These are phyloP conservation scores for Quiscalus mexicanus DNA, from an alignment of 2,113 vertebrate species.

Conservation along the genomic window DNA sequence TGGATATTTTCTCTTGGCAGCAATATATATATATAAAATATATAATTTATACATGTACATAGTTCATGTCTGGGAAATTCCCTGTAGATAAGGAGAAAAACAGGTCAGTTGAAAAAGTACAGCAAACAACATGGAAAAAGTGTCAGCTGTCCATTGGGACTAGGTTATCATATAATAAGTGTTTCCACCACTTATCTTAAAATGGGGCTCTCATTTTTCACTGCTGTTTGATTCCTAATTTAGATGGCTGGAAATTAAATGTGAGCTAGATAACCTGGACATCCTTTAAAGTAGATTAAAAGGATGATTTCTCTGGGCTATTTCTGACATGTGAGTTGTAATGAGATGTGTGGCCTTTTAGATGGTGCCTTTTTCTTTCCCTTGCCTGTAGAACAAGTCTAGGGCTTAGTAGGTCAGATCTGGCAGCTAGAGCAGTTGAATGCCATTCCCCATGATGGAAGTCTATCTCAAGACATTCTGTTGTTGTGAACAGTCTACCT, in stretches of 20 bases:
- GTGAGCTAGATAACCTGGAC: neutral
- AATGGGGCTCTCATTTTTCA: neutral
- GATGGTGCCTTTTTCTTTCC: neutral
- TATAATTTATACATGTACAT: neutral
- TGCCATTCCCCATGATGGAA: neutral
- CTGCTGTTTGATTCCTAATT: neutral
- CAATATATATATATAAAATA: neutral
- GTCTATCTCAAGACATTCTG: neutral
- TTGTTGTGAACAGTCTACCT: neutral
- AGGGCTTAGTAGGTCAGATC: neutral
- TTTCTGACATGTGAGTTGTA: neutral
- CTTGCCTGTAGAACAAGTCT: neutral
- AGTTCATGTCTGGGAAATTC: neutral
- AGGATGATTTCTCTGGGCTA: neutral
- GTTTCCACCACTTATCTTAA: neutral
- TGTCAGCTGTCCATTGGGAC: neutral
- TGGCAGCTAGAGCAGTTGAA: neutral
- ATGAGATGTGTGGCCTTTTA: neutral
- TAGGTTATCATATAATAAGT: neutral
- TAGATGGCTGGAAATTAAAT: neutral
- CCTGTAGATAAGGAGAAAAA: neutral
- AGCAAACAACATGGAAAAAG: neutral
- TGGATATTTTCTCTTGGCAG: neutral
- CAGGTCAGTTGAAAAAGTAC: neutral
- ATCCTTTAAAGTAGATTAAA: neutral